Evolutionary conservation across 1,140 invertebrate genomes (phyloP).

Genomic region (Brachionus rubens): DNA sequence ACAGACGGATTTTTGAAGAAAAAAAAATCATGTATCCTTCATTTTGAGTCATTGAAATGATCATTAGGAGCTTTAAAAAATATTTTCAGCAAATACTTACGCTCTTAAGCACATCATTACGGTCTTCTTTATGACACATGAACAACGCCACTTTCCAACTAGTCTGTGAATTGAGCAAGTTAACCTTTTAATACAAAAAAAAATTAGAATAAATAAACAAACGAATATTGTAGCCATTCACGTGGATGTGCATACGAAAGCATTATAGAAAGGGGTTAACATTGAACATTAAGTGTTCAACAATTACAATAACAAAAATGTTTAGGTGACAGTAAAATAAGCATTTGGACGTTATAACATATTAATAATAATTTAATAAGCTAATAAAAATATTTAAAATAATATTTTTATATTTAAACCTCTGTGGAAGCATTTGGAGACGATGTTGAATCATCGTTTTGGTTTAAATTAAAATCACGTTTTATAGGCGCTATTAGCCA

Average conservation of each 20-base stretch:
- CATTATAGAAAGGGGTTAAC: too few relatives aligned
- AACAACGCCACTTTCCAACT: constrained; percentile 46
- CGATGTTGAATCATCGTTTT: constrained; percentile 26
- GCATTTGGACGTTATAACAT: not conserved
- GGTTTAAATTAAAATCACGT: constrained; percentile 34
- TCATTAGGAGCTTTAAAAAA: not conserved
- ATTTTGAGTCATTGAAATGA: too few relatives aligned
- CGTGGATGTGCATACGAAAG: too few relatives aligned
- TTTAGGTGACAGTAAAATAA: not conserved
- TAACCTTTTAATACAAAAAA: constrained; percentile 5
- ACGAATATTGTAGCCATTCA: not conserved
- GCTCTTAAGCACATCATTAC: constrained; percentile 51
- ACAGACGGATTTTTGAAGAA: too few relatives aligned
- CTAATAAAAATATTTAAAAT: constrained; percentile 28
- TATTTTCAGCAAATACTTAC: constrained; percentile 54
- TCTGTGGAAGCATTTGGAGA: not conserved
- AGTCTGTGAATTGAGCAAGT: constrained; percentile 42
- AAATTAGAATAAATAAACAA: not conserved
- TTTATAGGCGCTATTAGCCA: constrained; percentile 43
- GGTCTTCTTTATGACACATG: constrained; percentile 27
- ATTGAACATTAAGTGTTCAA: too few relatives aligned
- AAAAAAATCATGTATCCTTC: too few relatives aligned
- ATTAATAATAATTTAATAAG: constrained; percentile 8
- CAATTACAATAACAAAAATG: not conserved
- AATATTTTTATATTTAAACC: constrained; percentile 45